A percentile compares a stretch with the other conserved stretches of the same genome.
These are phyloP conservation scores for Falcaria lacertinaria DNA, from an alignment of 2,888 invertebrate genomes.

Conservation along the genomic window DNA sequence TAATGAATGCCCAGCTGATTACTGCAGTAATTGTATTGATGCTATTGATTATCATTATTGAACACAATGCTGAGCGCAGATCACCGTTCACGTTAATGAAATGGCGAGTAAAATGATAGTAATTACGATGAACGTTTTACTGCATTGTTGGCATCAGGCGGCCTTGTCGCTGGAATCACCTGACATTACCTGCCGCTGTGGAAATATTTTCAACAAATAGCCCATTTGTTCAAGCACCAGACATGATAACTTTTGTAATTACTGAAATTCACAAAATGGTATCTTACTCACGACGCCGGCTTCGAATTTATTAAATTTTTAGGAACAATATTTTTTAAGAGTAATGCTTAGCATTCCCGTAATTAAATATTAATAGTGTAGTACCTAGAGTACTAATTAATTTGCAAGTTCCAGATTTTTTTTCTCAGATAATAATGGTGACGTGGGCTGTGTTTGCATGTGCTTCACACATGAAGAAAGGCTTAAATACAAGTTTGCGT, in stretches of 20 bases:
- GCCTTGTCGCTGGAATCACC: slow-evolving; percentile 63
- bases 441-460: background rate
- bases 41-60: slow-evolving; percentile 26
- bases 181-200: slow-evolving; percentile 60
- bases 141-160: slow-evolving; percentile 57
- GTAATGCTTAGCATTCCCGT: no score
- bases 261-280: slow-evolving; percentile 42
- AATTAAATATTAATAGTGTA: no score
- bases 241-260: slow-evolving; percentile 68
- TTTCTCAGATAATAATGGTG: no score
- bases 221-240: slow-evolving; percentile 65
- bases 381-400: no score
- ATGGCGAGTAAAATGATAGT: slow-evolving; percentile 69
- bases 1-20: background rate
- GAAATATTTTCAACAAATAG: slow-evolving; percentile 73
- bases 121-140: slow-evolving; percentile 70
- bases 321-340: no score
- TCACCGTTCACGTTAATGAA: slow-evolving; percentile 68
- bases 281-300: background rate
- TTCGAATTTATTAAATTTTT: background rate
- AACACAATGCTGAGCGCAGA: slow-evolving; percentile 55
- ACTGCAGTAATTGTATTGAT: background rate
- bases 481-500: slow-evolving; percentile 56
- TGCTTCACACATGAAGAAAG: slow-evolving; percentile 40
- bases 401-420: no score